Evolutionary conservation across 2,888 invertebrate species (phyloP).

Genomic region (Hartigia nigra): DNA sequence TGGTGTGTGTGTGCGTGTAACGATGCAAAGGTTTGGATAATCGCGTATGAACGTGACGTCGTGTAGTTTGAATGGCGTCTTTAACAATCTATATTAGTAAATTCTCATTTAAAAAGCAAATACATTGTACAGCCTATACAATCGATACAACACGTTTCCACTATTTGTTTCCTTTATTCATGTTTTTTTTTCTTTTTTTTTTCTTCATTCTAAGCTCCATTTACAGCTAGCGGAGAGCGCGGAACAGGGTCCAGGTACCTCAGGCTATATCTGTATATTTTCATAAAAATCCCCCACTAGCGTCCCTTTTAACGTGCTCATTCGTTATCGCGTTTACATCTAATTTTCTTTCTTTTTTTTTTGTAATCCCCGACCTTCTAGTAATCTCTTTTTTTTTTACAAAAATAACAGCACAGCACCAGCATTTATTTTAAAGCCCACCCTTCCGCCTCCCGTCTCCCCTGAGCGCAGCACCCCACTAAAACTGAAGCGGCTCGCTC

Average conservation of each 20-base stretch:
- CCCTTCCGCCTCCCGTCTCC: constrained; percentile 40
- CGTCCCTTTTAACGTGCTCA: not conserved
- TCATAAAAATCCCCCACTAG: constrained; percentile 46
- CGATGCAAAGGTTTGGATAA: not conserved
- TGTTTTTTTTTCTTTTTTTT: constrained; percentile 23
- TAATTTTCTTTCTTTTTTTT: constrained; percentile 26
- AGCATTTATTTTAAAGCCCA: constrained; percentile 56
- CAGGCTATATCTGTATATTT: constrained; percentile 59
- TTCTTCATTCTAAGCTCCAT: constrained; percentile 29
- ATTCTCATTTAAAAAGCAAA: constrained; percentile 46
- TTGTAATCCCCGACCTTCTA: constrained; percentile 20
- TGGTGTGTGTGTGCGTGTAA: not conserved
- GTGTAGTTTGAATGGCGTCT: constrained; percentile 4
- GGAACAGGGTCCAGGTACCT: constrained; percentile 61
- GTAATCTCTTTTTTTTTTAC: constrained; percentile 43
- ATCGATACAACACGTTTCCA: constrained; percentile 40
- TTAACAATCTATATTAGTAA: constrained; percentile 38
- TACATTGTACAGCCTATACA: constrained; percentile 61
- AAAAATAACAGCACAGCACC: constrained; percentile 64
- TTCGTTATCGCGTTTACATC: not conserved
- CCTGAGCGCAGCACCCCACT: constrained; percentile 41
- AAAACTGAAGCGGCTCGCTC: constrained; percentile 51
- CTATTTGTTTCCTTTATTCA: constrained; percentile 23
- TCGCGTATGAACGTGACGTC: not conserved
- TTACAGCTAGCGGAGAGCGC: constrained; percentile 46